phyloP scores from a whole-genome alignment of 1,140 invertebrate species.

The Trachymyrmex cornetzi region DNA sequence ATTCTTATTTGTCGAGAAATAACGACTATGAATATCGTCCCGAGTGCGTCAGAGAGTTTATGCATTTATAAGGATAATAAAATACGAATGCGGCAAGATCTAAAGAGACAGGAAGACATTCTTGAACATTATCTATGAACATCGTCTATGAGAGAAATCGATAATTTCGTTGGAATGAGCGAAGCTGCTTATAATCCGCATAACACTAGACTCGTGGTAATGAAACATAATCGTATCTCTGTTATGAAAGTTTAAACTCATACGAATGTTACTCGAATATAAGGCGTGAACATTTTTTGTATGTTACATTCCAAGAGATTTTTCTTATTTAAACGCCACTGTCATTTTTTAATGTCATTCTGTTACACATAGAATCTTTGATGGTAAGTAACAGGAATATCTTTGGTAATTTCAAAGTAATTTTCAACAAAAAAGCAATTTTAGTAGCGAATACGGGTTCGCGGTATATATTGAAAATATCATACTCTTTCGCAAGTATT shows the following conservation, averaged over 20 bases:
- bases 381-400: background rate
- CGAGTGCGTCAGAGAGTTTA: background rate
- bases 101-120: constrained; percentile 20
- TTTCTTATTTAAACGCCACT: background rate
- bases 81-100: background rate
- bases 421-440: constrained; percentile 3
- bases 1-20: background rate
- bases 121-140: background rate
- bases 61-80: constrained; percentile 12
- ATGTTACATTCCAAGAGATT: background rate
- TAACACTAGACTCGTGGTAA: background rate
- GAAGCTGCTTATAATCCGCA: background rate
- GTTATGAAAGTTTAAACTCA: background rate
- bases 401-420: background rate
- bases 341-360: background rate
- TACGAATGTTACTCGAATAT: background rate
- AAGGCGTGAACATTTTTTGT: background rate
- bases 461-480: background rate
- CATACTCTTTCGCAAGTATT: background rate
- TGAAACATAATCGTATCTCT: background rate
- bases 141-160: constrained; percentile 5
- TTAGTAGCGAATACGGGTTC: background rate
- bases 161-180: background rate
- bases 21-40: background rate
- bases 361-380: background rate